Evolutionary conservation across 2,797 vertebrate species (phyloP).

Genomic region (Picus viridis): DNA sequence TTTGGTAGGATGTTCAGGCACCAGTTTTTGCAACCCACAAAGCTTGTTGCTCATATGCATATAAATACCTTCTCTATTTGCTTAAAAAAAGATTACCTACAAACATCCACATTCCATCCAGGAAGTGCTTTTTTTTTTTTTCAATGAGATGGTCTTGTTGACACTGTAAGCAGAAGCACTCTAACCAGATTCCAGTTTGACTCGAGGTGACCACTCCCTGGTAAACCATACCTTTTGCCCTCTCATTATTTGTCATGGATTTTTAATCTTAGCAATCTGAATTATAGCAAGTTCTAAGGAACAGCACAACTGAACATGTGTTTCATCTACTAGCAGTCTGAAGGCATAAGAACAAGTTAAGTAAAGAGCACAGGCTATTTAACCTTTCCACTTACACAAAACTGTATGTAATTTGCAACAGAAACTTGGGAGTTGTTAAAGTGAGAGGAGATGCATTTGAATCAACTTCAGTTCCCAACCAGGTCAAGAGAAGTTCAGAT

Average conservation of each 20-base stretch:
- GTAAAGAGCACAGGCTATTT: background rate
- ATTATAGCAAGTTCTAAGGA: background rate
- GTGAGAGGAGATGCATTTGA: background rate
- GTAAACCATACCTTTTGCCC: background rate
- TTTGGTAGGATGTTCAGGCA: background rate
- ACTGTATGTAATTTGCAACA: background rate
- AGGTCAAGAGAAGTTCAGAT: conserved; percentile 13
- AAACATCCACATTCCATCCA: background rate
- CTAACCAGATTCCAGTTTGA: background rate
- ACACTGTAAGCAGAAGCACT: background rate
- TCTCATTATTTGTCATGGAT: background rate
- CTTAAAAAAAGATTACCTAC: background rate
- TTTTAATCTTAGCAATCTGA: background rate
- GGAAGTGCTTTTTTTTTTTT: background rate
- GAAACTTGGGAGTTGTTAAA: background rate
- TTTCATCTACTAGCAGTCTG: background rate
- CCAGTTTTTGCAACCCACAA: background rate
- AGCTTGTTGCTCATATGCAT: background rate
- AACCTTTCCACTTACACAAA: background rate
- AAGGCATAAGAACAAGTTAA: background rate
- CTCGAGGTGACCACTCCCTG: background rate
- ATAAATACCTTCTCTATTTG: background rate
- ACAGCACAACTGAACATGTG: background rate
- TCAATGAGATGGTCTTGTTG: background rate
- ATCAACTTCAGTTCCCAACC: background rate